Percentiles rank a stretch among this genome's conserved stretches.
These are phyloP conservation scores for Acridotheres tristis DNA, from an alignment of 2,797 vertebrate genomes.

Conservation along the genomic window DNA sequence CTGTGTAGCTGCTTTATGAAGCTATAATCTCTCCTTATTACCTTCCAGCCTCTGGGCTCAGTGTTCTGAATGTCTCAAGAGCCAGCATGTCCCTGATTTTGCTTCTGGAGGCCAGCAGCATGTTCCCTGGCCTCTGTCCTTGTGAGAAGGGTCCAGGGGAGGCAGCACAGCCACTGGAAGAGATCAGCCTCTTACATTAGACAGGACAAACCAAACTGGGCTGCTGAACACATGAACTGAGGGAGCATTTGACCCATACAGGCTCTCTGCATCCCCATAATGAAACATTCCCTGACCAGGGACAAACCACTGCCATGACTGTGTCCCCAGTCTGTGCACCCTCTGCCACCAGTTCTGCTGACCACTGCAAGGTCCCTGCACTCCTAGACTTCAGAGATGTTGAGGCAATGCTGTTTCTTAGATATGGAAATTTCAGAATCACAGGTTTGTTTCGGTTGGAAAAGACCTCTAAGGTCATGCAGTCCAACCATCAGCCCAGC, in stretches of 20 bases:
- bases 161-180: not conserved
- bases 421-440: not conserved
- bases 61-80: not conserved
- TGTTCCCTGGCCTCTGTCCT: not conserved
- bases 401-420: not conserved
- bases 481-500: not conserved
- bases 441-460: not conserved
- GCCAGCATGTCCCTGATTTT: not conserved
- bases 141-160: not conserved
- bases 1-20: conserved; percentile 15
- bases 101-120: not conserved
- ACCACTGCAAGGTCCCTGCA: not conserved
- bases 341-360: not conserved
- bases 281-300: not conserved
- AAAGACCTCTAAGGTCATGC: not conserved
- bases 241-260: not conserved
- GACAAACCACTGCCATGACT: not conserved
- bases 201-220: not conserved
- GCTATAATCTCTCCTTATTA: conserved; percentile 43
- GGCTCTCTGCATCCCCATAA: not conserved
- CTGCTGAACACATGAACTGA: not conserved
- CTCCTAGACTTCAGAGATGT: not conserved
- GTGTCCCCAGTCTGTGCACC: not conserved
- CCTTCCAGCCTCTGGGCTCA: not conserved
- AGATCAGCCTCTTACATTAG: not conserved